Conservation (phyloP, 2,888 invertebrate genomes). For the Ypsolopha scabrella region DNA sequence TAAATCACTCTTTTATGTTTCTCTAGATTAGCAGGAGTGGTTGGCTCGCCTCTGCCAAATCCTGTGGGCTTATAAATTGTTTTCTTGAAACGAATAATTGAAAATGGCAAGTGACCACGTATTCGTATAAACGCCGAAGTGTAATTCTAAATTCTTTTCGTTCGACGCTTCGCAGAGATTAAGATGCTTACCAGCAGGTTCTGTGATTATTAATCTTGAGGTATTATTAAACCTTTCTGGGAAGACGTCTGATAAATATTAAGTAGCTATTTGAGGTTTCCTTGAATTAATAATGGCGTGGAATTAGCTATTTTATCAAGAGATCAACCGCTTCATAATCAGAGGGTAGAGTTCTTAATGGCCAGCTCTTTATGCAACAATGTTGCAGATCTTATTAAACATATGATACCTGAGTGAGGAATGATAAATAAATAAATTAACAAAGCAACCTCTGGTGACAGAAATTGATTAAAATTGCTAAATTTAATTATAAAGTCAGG, state of each 20-base stretch:
- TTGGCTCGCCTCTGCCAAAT: slow-evolving; percentile 13
- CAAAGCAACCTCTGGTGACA: no score
- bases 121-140: slow-evolving; percentile 17
- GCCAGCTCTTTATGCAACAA: not conserved
- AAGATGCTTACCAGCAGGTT: slow-evolving; percentile 17
- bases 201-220: slow-evolving; percentile 2
- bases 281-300: not conserved
- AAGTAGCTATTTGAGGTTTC: not conserved
- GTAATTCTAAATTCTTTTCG: slow-evolving; percentile 37
- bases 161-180: slow-evolving; percentile 39
- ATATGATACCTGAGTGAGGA: no score
- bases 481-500: no score
- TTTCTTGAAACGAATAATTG: slow-evolving; percentile 41
- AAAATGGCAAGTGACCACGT: slow-evolving; percentile 25
- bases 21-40: slow-evolving; percentile 51
- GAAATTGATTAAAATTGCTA: no score
- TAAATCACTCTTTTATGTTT: slow-evolving; percentile 53
- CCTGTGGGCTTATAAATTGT: slow-evolving; percentile 30
- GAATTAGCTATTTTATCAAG: slow-evolving; percentile 3
- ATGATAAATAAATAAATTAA: no score
- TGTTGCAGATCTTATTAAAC: no score
- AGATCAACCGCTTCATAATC: not conserved
- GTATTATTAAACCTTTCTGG: slow-evolving; percentile 10
- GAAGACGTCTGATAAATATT: slow-evolving; percentile 5
- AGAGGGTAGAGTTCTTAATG: not conserved